Evolutionary conservation across 2,113 vertebrate genomes (phyloP).

Genomic region (Sinocyclocheilus anshuiensis): DNA sequence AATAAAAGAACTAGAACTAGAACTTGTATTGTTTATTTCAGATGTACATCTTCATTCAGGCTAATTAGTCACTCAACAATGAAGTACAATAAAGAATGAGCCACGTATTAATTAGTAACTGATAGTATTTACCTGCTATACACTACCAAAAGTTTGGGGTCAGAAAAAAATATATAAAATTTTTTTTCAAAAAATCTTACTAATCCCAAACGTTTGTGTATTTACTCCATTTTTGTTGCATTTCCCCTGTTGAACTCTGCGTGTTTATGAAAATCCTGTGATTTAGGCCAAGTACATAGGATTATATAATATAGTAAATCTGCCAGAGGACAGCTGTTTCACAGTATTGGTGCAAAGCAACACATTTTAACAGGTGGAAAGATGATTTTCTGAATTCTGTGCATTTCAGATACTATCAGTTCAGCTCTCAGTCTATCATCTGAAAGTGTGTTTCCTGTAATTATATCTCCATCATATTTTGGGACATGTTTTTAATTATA

Average conservation of each 20-base stretch:
- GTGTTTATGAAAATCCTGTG: not conserved
- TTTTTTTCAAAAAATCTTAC: not conserved
- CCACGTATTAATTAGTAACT: not conserved
- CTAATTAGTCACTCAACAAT: not conserved
- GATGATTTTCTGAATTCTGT: not conserved
- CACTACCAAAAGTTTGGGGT: not conserved
- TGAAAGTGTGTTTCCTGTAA: conserved; percentile 6
- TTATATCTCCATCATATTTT: conserved; percentile 1
- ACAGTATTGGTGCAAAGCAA: not conserved
- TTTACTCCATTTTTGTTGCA: not conserved
- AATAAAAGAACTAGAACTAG: no score
- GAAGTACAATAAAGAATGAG: not conserved
- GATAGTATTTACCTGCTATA: not conserved
- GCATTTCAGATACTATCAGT: not conserved
- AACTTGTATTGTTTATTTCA: not conserved
- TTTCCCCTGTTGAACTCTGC: not conserved
- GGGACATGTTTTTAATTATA: conserved; percentile 1
- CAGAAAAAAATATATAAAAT: no score
- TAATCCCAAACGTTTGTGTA: not conserved
- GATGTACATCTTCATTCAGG: not conserved
- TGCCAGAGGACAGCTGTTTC: conserved; percentile 17
- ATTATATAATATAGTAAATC: conserved; percentile 43
- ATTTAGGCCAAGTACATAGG: not conserved
- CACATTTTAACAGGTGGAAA: not conserved
- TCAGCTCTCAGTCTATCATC: not conserved